Conservation (phyloP, 2,888 invertebrate species). For the Troglohyphantes excavatus region DNA sequence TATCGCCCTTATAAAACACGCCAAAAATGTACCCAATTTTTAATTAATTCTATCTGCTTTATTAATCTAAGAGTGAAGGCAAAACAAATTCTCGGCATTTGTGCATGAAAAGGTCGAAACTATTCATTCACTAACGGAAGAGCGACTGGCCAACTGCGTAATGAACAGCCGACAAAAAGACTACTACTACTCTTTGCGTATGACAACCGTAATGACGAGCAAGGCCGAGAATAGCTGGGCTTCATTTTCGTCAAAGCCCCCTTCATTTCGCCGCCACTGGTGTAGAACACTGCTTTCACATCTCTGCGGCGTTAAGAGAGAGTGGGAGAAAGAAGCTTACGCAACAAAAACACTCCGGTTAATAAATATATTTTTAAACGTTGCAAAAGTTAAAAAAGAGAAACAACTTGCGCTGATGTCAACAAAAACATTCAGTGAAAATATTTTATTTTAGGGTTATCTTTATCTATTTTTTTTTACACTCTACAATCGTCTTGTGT, state of each 20-base stretch:
- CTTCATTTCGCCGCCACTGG: neutral
- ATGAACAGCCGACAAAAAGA: neutral
- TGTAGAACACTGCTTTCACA: neutral
- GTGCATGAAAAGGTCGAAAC: too few relatives aligned
- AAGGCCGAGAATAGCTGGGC: constrained; percentile 36
- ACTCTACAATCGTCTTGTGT: too few relatives aligned
- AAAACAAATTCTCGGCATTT: neutral
- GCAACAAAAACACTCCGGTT: neutral
- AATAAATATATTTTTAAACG: neutral
- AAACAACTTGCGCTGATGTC: neutral
- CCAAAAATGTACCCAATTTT: too few relatives aligned
- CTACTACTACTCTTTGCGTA: neutral
- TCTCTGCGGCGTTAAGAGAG: too few relatives aligned
- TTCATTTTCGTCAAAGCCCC: constrained; percentile 26
- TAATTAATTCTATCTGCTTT: too few relatives aligned
- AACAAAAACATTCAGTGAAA: neutral
- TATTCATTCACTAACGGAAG: neutral
- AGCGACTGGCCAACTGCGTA: neutral
- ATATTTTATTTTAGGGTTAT: too few relatives aligned
- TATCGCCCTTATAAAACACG: too few relatives aligned
- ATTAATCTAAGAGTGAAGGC: too few relatives aligned
- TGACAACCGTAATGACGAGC: constrained; percentile 43
- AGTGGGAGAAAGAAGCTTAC: neutral
- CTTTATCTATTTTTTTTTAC: too few relatives aligned
- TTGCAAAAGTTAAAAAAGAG: too few relatives aligned